phyloP scores from a whole-genome alignment of 2,113 vertebrate species.

The Epinephelus moara region DNA sequence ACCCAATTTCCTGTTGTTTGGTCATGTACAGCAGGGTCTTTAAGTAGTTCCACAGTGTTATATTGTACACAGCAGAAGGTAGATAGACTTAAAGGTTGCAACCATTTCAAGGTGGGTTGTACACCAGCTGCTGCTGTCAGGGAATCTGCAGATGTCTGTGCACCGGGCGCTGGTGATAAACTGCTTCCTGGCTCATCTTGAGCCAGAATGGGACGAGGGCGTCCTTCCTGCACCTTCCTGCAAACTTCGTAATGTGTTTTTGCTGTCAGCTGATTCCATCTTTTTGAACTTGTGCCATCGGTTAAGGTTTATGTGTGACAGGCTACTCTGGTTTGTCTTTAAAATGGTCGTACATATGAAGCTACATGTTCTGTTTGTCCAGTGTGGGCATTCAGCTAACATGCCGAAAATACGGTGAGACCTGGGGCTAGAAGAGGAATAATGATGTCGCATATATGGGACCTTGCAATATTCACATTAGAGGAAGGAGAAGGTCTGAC shows the following conservation, averaged over 20 bases:
- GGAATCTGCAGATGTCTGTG: slow-evolving; percentile 26
- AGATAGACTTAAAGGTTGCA: not conserved
- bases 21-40: not conserved
- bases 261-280: not conserved
- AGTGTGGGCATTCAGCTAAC: not conserved
- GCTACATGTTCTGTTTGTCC: not conserved
- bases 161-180: slow-evolving; percentile 1
- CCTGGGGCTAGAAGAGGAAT: not conserved
- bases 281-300: not conserved
- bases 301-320: not conserved
- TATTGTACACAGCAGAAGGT: not conserved
- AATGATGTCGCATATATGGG: not conserved
- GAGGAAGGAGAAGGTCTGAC: not conserved
- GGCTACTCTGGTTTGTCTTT: not conserved
- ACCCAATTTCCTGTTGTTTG: not conserved
- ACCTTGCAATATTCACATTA: not conserved
- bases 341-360: not conserved
- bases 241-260: slow-evolving; percentile 10
- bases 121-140: not conserved
- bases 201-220: not conserved
- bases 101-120: slow-evolving; percentile 5
- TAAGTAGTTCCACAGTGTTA: not conserved
- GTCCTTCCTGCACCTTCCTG: slow-evolving; percentile 18
- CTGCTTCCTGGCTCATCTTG: slow-evolving; percentile 25
- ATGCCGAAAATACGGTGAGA: not conserved